Evolutionary conservation across 2,888 invertebrate genomes (phyloP).

Genomic region (Scaptodrosophila latifasciaeformis): DNA sequence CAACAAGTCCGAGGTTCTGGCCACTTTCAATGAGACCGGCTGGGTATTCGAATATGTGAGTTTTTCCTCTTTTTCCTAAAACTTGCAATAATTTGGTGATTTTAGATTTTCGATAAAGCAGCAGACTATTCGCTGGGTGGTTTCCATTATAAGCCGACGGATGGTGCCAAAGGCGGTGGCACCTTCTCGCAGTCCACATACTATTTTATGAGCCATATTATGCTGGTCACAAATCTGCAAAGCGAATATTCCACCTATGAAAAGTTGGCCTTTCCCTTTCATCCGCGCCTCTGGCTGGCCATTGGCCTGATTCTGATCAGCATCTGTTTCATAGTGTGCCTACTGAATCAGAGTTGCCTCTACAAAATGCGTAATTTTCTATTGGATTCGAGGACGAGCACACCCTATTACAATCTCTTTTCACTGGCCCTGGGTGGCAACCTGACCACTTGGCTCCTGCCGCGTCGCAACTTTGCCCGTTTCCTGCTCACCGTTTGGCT

Average conservation of each 20-base stretch:
- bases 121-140: conserved; percentile 63
- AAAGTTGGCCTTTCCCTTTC: conserved; percentile 63
- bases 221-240: conserved; percentile 58
- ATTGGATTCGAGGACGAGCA: conserved; percentile 17
- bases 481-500: conserved; percentile 62
- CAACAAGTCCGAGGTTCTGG: conserved; percentile 39
- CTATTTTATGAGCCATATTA: conserved; percentile 58
- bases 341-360: conserved; percentile 7
- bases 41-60: conserved; percentile 53
- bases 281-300: conserved; percentile 47
- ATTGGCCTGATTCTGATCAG: conserved; percentile 35
- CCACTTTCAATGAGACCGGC: conserved; percentile 46
- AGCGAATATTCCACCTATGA: conserved; percentile 52
- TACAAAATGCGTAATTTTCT: conserved; percentile 7
- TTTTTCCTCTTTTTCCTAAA: no score
- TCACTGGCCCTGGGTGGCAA: conserved; percentile 46
- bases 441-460: conserved; percentile 26
- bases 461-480: conserved; percentile 51
- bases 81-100: no score
- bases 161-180: conserved; percentile 18
- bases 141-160: conserved; percentile 48
- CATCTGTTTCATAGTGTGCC: conserved; percentile 30
- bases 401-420: conserved; percentile 48
- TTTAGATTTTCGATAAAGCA: conserved; percentile 48
- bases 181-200: conserved; percentile 53